Conservation (phyloP, 2,888 invertebrate genomes). For the Hemistola chrysoprasaria region DNA sequence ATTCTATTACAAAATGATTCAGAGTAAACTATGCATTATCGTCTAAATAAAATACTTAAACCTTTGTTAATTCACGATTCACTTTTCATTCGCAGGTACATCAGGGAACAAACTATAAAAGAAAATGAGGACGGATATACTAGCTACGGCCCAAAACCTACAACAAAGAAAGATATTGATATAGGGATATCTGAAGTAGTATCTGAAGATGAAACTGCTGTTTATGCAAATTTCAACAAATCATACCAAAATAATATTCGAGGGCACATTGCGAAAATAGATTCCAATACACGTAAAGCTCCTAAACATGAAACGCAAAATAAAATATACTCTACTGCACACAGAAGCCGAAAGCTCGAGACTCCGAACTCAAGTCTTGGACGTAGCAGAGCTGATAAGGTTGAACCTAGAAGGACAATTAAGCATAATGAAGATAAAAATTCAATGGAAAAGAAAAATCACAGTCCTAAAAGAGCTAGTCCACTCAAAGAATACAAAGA, state of each 20-base stretch:
- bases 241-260: conserved; percentile 21
- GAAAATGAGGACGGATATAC: conserved; percentile 22
- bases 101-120: conserved; percentile 19
- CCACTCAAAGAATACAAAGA: conserved; percentile 6
- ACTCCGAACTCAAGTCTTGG: conserved; percentile 20
- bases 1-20: too few relatives aligned
- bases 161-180: conserved; percentile 18
- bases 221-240: conserved; percentile 46
- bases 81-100: conserved; percentile 12
- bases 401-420: conserved; percentile 19
- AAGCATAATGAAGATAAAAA: conserved; percentile 10
- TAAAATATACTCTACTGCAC: conserved; percentile 19
- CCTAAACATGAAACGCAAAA: conserved; percentile 22
- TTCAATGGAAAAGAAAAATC: conserved; percentile 14
- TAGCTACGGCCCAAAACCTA: conserved; percentile 8
- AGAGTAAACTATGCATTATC: too few relatives aligned
- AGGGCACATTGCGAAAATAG: conserved; percentile 28
- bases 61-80: not conserved
- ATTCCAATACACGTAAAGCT: conserved; percentile 26
- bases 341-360: conserved; percentile 23
- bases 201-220: conserved; percentile 36
- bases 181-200: conserved; percentile 10
- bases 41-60: too few relatives aligned
- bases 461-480: conserved; percentile 7
- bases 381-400: conserved; percentile 22